Base-by-base conservation (phyloP, 2,888 invertebrate genomes). In the Dolichopus griseipennis region DNA sequence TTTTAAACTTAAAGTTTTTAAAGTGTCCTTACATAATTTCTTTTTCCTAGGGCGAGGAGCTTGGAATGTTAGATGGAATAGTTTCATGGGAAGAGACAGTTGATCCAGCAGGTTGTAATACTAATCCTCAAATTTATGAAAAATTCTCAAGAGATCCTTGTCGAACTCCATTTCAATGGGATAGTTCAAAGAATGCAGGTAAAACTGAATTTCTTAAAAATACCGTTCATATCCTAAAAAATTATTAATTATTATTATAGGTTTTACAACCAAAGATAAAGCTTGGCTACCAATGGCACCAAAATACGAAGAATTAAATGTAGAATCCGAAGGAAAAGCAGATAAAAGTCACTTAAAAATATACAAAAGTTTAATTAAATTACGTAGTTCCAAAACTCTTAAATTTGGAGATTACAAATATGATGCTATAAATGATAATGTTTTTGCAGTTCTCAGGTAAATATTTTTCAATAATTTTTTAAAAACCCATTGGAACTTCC, bases 81-180 rank as follows among this genome's bases (percentile, higher is more conserved):
- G 80, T 88, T 9, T 82, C 83, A n/a, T 88, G 85, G 83, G 78
- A 83, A 1, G 84, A 88, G 69, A 79, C 80, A 0, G 73, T 80
- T 1, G 86, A 84, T 75, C 83, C 84, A 0, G 78, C 80, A 12
- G 85, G 83, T 4, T 82, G 82, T 70, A 81, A 81, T 65, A 81
- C 82, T 1, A 84, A 84, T 22, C 83, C 84, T 0, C 70, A 82
- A 1, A 83, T 84, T 70, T 89, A 86, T 77, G 79, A 82, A 70
- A 74, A 82, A 68, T 83, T 78, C 8, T 85, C 86, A 0, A 82
- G 90, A 20, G 89, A 90, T 77, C 82, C 85, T 0, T 81, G 79
- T 43, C 80, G 87, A 66, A 85, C 87, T 0, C 87, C 87, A 0
- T 85, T 83, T 76, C 87, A 86, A 71, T 87, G 87, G 87, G 81